A percentile compares a stretch with the other conserved stretches of the same genome.
These are phyloP conservation scores for Lasioglossum baleicum DNA, from an alignment of 1,140 invertebrate genomes.

Conservation along the genomic window DNA sequence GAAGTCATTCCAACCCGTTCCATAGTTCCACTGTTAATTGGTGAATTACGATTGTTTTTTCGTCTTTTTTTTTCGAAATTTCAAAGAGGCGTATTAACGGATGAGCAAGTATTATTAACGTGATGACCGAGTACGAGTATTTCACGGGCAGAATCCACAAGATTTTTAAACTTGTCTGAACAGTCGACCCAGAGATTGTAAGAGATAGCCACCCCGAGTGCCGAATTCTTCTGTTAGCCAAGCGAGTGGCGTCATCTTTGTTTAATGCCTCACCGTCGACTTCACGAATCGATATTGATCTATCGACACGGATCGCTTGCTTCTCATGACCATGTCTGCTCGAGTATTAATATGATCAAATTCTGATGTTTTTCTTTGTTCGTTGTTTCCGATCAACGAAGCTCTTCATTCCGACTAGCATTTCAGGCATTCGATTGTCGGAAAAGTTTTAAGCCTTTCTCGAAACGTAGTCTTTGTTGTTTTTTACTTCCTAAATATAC, in stretches of 20 bases:
- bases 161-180: slow-evolving; percentile 10
- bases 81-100: too few species aligned
- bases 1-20: too few species aligned
- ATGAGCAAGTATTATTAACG: neutral
- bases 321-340: slow-evolving; percentile 49
- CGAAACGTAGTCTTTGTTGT: too few species aligned
- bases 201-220: slow-evolving; percentile 68
- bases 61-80: too few species aligned
- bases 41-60: too few species aligned
- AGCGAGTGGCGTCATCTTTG: slow-evolving; percentile 66
- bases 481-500: too few species aligned
- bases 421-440: neutral
- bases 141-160: neutral
- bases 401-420: slow-evolving; percentile 11
- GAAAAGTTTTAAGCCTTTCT: too few species aligned
- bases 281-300: slow-evolving; percentile 66
- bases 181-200: slow-evolving; percentile 52
- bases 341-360: slow-evolving; percentile 55
- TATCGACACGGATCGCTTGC: slow-evolving; percentile 65
- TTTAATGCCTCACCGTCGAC: slow-evolving; percentile 68
- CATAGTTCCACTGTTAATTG: too few species aligned
- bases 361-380: slow-evolving; percentile 21
- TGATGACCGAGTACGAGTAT: neutral
- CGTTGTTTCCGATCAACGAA: neutral
- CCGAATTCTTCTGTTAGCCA: slow-evolving; percentile 67